Evolutionary conservation across 2,888 invertebrate genomes (phyloP).

Genomic region (Myopa tessellatipennis): DNA sequence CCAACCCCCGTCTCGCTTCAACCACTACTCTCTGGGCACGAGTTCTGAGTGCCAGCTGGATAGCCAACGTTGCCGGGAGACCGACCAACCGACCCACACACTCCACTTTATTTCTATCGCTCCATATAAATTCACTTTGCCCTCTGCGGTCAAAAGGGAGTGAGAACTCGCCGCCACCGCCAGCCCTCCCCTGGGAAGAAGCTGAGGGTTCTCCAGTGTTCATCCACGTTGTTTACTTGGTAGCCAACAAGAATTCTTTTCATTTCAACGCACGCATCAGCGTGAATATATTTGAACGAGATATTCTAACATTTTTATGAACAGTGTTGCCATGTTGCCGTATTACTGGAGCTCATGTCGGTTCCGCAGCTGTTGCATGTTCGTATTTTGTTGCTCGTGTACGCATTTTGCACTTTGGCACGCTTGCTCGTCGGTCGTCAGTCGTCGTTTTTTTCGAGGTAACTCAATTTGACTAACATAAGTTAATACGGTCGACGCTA

Average conservation of each 20-base stretch:
- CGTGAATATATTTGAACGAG: constrained; percentile 27
- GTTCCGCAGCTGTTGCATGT: not conserved
- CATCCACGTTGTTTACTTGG: constrained; percentile 8
- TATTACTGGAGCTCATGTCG: constrained; percentile 6
- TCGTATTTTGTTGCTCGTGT: constrained; percentile 12
- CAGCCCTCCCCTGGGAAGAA: not conserved
- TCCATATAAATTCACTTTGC: constrained; percentile 36
- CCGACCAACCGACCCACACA: constrained; percentile 25
- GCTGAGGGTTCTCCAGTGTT: not conserved
- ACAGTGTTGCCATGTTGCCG: constrained; percentile 16
- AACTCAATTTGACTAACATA: constrained; percentile 32
- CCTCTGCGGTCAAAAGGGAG: constrained; percentile 29
- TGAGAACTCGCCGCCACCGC: constrained; percentile 5
- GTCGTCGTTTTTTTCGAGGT: constrained; percentile 7
- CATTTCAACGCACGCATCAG: constrained; percentile 22
- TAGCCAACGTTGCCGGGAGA: not conserved
- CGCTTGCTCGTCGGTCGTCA: not conserved
- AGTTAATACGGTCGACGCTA: not conserved
- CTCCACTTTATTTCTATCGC: constrained; percentile 38
- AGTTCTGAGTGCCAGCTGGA: not conserved
- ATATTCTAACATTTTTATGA: constrained; percentile 36
- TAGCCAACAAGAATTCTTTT: constrained; percentile 9
- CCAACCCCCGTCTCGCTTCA: not conserved
- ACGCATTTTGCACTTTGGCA: constrained; percentile 31
- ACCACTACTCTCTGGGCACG: not conserved